A percentile compares a stretch with the other conserved stretches of the same genome.
Evolutionary conservation across 1,140 invertebrate species (phyloP).

Genomic region (Euschistus heros): DNA sequence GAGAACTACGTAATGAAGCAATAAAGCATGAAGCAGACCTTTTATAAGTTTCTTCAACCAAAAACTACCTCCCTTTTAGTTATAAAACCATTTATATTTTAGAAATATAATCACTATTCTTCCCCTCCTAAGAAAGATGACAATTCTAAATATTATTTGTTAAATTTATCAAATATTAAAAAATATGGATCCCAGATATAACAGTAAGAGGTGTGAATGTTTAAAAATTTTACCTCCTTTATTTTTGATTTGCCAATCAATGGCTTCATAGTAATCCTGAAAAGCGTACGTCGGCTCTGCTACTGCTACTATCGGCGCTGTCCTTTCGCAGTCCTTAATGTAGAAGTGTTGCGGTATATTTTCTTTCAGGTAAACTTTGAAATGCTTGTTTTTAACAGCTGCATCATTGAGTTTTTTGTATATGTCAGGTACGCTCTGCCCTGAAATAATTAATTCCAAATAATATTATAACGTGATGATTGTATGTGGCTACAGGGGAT

Average conservation of each 20-base stretch:
- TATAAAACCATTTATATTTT: no score
- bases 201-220: neutral
- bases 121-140: no score
- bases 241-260: neutral
- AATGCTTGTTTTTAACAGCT: constrained; percentile 36
- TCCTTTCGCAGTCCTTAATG: constrained; percentile 45
- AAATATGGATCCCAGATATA: neutral
- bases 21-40: no score
- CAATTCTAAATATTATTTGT: no score
- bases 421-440: constrained; percentile 37
- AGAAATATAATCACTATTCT: no score
- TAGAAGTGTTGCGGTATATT: constrained; percentile 47
- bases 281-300: constrained; percentile 48
- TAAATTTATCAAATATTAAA: no score
- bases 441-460: neutral
- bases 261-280: constrained; percentile 37
- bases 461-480: no score
- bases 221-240: neutral
- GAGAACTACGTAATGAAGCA: no score
- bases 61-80: no score
- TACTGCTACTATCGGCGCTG: constrained; percentile 46
- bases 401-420: constrained; percentile 44
- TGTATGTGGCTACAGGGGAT: no score
- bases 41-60: no score
- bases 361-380: constrained; percentile 45